phyloP scores from a whole-genome alignment of 2,888 invertebrate genomes.

The Steinernema carpocapsae region DNA sequence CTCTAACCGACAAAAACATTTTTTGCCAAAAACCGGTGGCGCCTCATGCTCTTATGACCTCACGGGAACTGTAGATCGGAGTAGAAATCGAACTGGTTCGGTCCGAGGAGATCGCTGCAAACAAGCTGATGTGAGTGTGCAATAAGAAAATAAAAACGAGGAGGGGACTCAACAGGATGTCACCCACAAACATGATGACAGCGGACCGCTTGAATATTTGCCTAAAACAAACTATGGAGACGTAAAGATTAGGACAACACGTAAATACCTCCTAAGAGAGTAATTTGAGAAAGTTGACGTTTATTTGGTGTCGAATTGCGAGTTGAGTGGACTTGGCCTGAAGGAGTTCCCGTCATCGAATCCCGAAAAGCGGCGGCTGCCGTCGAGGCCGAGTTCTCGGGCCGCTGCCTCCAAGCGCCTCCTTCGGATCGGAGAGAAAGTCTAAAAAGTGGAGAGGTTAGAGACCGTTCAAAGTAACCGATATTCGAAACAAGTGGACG shows the following conservation, averaged over 20 bases:
- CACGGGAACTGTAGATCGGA: constrained; percentile 2
- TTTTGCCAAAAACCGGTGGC: neutral
- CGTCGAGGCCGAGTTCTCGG: neutral
- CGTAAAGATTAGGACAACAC: no score
- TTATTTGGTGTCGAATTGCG: no score
- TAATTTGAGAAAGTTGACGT: no score
- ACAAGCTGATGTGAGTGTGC: neutral
- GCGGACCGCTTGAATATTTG: neutral
- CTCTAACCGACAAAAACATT: neutral
- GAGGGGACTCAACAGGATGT: neutral
- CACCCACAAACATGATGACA: neutral
- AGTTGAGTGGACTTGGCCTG: neutral
- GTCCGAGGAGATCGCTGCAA: neutral
- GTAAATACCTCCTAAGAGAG: no score
- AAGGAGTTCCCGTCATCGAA: neutral
- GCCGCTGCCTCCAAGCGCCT: neutral
- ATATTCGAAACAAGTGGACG: neutral
- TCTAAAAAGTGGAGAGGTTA: neutral
- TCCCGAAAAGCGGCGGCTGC: neutral
- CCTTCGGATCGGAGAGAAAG: neutral
- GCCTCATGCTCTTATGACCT: neutral
- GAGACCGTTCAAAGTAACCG: neutral
- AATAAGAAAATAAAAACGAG: no score
- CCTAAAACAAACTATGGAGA: neutral
- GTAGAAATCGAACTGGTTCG: constrained; percentile 20